Conservation (phyloP, 1,140 invertebrate genomes). For the Camponotus pennsylvanicus region DNA sequence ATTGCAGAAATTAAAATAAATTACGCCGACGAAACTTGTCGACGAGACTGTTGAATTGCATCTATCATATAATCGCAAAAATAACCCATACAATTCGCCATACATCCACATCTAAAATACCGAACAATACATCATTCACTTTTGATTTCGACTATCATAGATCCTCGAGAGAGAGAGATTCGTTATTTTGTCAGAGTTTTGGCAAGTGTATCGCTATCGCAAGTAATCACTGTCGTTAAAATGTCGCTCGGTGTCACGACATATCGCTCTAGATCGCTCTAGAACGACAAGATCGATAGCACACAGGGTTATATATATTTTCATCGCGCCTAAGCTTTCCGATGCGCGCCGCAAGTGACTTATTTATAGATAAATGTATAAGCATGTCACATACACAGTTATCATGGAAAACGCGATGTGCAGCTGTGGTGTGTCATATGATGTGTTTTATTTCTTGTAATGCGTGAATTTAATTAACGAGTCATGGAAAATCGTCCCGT, state of each 20-base stretch:
- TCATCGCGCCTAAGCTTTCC: slow-evolving; percentile 27
- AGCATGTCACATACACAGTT: too few relatives aligned
- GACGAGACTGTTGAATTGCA: not conserved
- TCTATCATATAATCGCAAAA: not conserved
- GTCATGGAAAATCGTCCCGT: not conserved
- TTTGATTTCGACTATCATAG: not conserved
- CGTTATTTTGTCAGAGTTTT: slow-evolving; percentile 33
- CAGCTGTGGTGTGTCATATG: not conserved
- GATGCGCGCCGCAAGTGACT: slow-evolving; percentile 15
- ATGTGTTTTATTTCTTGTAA: not conserved
- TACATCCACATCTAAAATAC: not conserved
- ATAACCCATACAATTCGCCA: not conserved
- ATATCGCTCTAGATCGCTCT: slow-evolving; percentile 24
- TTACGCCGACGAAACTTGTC: not conserved
- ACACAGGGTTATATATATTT: slow-evolving; percentile 11
- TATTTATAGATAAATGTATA: slow-evolving; percentile 46
- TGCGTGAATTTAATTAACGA: slow-evolving; percentile 18
- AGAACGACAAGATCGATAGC: slow-evolving; percentile 44
- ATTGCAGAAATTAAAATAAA: slow-evolving; percentile 18
- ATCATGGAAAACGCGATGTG: not conserved
- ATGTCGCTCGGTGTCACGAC: slow-evolving; percentile 4
- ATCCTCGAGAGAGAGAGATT: slow-evolving; percentile 8
- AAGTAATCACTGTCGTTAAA: slow-evolving; percentile 41
- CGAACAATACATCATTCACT: slow-evolving; percentile 13
- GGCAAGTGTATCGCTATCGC: slow-evolving; percentile 38